Evolutionary conservation across 1,140 invertebrate species (phyloP), one percentile per base, ranked within the genome.

Genomic region (Drosophila ironensis): DNA sequence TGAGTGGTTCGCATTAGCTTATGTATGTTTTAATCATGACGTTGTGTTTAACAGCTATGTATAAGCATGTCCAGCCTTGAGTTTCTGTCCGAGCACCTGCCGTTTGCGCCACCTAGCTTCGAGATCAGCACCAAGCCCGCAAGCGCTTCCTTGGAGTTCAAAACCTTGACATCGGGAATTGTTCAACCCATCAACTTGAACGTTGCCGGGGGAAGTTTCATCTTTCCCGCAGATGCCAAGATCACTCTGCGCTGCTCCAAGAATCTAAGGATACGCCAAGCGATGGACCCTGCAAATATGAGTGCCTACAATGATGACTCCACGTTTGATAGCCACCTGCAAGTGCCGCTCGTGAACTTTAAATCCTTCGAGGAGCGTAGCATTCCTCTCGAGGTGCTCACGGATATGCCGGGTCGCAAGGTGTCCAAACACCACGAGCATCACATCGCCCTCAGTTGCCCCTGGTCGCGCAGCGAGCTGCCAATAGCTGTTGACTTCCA

Each of bases 401-500:
- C 95, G 2, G 93, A 94, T 57, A 88, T 97, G 33, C 94, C 94
- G 12, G 93, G 94, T 93, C 94, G 89, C 92, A 95, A 89, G 90
- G 90, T 78, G 53, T 66, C 76, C 22, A 90, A 88, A 20, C 70
- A 88, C 25, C 70, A 88, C 44, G 89, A 90, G 53, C 84, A 90
- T 53, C 82, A 92, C 89, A 91, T 93, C 1, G 91, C 91, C 66
- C 91, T 97, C 47, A 92, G 92, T 45, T 95, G 94, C 90, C 95
- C 95, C 0, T 97, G 95, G 95, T 92, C 92, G 70, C 90, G 92
- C 4, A 92, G 93, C 60, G 93, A 95, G 27, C 93, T 93, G 35
- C 93, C 92, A 47, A 94, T 95, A 38, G 91, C 92, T 0, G 89
- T 98, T 1, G 93, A 94, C 73, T 97, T 98, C 90, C 92, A 94